Base-by-base conservation (phyloP, 2,113 vertebrate genomes). In the Pelmatolapia mariae region DNA sequence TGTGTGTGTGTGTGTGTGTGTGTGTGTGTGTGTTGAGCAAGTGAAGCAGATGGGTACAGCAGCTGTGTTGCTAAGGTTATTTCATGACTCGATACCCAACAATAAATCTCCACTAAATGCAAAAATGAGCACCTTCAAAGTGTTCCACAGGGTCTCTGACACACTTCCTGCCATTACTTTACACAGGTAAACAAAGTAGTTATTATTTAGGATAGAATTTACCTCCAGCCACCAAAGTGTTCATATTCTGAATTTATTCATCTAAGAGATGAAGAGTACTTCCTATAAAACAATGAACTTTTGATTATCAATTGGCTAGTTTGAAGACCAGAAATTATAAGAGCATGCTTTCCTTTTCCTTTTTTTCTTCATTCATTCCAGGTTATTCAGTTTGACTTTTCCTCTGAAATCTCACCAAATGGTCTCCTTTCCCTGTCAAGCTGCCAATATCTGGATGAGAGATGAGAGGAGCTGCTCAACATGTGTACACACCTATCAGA, bases 51-150 rank as follows among this genome's bases (percentile, higher is more conserved):
- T 93, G 92, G 91, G 82, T 53, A 81, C 31, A 89, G 80, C 94
- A 94, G 90, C 90, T 95, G 92, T 61, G 90, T 66, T 79, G 88
- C 89, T 33, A 54, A 89, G 76, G 84, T 91, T 85, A 89, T 94
- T 94, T 94, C 90, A 92, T 93, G 92, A 92, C 59, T 94, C 57
- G 90, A 92, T 92, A 94, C 87, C 85, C 87, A 88, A 87, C 91
- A 84, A 86, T 88, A 93, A 91, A 93, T 91, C 86, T 84, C 61
- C 61, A 86, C 83, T 89, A 84, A 85, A 93, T 87, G 78, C 79
- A 88, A 90, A 91, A 90, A 86, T 73, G 68, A 86, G 84, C 86
- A 91, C 81, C 91, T 84, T 57, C 61, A 71, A 80, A 88, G n/a
- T 57, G 61, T 56, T 87, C 85, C 85, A 36, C 78, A 29, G 84